These are phyloP conservation scores for Stegastes partitus DNA, from an alignment of 2,113 vertebrate species.

Conservation along the genomic window DNA sequence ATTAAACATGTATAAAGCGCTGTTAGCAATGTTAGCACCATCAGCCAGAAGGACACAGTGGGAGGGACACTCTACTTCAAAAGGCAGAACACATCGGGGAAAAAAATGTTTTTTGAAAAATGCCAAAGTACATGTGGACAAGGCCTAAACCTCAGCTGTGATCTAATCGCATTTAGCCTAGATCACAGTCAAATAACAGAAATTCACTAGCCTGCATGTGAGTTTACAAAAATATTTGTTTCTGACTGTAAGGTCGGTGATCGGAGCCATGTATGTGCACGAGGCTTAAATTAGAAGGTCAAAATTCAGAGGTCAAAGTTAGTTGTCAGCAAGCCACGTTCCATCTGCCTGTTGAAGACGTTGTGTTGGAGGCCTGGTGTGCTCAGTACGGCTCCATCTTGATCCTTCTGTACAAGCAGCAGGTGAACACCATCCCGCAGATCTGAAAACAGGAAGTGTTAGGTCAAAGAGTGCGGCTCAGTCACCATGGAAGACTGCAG, in stretches of 20 bases:
- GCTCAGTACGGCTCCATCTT: conserved; percentile 84
- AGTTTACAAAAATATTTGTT: not conserved
- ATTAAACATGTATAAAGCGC: too few species aligned
- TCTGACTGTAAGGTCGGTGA: not conserved
- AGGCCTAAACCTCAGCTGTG: conserved; percentile 13
- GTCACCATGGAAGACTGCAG: conserved; percentile 21
- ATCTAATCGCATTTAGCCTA: not conserved
- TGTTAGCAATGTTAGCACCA: too few species aligned
- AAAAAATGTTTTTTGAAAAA: too few species aligned
- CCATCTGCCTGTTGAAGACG: conserved; percentile 14
- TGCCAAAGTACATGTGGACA: too few species aligned
- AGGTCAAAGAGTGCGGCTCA: conserved; percentile 40
- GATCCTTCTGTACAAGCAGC: conserved; percentile 86
- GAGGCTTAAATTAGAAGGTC: conserved; percentile 3
- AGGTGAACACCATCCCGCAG: conserved; percentile 89
- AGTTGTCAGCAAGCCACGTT: conserved; percentile 29
- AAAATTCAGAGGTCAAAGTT: conserved; percentile 33
- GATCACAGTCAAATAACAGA: not conserved
- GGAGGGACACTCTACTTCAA: too few species aligned
- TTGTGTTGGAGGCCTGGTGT: not conserved
- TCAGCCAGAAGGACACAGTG: too few species aligned
- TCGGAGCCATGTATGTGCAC: not conserved
- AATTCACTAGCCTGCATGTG: not conserved
- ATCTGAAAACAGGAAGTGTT: conserved; percentile 81
- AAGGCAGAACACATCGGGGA: too few species aligned